Conservation (phyloP, 2,797 vertebrate genomes). For the Cryptoblepharus egeriae region DNA sequence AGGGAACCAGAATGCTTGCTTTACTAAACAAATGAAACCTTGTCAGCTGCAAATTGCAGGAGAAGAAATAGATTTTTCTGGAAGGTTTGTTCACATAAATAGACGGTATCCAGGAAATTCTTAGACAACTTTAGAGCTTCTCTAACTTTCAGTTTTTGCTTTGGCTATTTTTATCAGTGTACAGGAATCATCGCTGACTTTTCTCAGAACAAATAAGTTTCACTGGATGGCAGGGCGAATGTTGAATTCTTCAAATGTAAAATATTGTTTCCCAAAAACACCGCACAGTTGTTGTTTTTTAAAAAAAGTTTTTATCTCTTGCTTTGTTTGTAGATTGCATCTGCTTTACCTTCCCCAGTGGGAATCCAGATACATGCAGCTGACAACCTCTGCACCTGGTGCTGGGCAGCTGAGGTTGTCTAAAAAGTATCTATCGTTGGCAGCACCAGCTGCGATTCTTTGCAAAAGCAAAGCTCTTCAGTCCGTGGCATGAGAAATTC, state of each 20-base stretch:
- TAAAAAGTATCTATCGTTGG: conserved; percentile 53
- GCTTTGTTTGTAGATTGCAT: conserved; percentile 18
- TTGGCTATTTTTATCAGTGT: conserved; percentile 22
- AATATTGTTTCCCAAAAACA: conserved; percentile 8
- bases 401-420: conserved; percentile 30
- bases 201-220: conserved; percentile 24
- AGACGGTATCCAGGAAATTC: conserved; percentile 36
- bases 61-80: conserved; percentile 23
- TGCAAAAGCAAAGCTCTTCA: conserved; percentile 52
- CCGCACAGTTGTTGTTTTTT: not conserved
- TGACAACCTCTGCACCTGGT: conserved; percentile 58
- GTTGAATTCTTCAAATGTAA: conserved; percentile 2
- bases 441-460: conserved; percentile 63
- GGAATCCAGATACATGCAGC: conserved; percentile 45
- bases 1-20: not conserved
- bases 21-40: conserved; percentile 19
- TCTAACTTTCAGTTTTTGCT: conserved; percentile 29
- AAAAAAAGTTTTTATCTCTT: not conserved
- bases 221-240: not conserved
- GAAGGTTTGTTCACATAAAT: conserved; percentile 28
- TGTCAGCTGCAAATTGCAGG: conserved; percentile 1
- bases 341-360: conserved; percentile 35
- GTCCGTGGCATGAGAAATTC: conserved; percentile 57
- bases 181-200: conserved; percentile 18
- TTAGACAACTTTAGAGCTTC: conserved; percentile 25